phyloP scores from a whole-genome alignment of 2,888 invertebrate genomes.

The Archaeoteleia sp. region DNA sequence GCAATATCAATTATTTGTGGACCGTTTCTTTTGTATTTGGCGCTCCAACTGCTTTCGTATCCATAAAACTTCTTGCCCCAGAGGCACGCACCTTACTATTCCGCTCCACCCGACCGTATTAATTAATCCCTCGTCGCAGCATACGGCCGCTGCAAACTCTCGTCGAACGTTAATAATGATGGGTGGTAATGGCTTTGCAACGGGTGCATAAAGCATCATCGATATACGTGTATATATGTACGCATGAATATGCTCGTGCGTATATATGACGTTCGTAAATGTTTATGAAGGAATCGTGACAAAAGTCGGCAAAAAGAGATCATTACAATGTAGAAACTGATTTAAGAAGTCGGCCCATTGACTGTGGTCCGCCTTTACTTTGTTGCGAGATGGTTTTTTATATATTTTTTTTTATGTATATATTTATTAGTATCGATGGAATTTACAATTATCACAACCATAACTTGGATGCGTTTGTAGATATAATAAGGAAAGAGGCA shows the following conservation, averaged over 20 bases:
- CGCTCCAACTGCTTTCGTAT: constrained; percentile 28
- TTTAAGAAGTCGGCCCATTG: constrained; percentile 22
- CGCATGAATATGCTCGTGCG: too few relatives aligned
- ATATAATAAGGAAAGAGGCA: too few relatives aligned
- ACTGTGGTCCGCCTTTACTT: not conserved
- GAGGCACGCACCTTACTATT: constrained; percentile 6
- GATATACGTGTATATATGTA: constrained; percentile 4
- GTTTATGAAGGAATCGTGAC: constrained; percentile 52
- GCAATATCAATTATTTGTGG: constrained; percentile 65
- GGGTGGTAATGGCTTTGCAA: constrained; percentile 29
- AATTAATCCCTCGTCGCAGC: constrained; percentile 39
- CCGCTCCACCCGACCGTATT: constrained; percentile 23
- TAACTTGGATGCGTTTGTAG: too few relatives aligned
- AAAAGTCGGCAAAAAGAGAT: constrained; percentile 43
- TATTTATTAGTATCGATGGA: too few relatives aligned
- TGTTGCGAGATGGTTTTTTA: not conserved
- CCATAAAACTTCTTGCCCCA: constrained; percentile 44
- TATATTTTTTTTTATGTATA: not conserved
- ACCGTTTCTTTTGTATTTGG: constrained; percentile 45
- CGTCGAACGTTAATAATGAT: constrained; percentile 36
- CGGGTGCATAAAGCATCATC: constrained; percentile 36
- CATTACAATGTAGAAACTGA: too few relatives aligned
- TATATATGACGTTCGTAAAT: too few relatives aligned
- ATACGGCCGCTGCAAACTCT: constrained; percentile 7
- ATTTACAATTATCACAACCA: too few relatives aligned